Conservation (phyloP, 92 coral and sea anemone genomes). For the Metridium senile region DNA sequence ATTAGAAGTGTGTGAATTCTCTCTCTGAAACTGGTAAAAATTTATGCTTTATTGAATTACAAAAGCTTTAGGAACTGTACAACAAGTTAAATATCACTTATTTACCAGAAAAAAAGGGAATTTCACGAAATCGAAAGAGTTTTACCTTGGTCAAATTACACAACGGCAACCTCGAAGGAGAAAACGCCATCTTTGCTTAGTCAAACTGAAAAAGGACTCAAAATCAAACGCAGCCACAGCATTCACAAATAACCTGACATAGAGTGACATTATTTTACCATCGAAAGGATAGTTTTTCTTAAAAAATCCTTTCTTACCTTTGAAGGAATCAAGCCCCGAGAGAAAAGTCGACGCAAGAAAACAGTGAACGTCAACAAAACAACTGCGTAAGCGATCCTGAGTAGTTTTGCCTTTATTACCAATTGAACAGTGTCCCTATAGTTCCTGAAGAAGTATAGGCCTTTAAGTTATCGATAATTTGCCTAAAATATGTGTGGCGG, state of each 20-base stretch:
- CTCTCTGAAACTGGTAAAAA: not conserved
- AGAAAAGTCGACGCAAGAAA: conserved; percentile 1
- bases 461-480: not conserved
- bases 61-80: not conserved
- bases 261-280: conserved; percentile 2
- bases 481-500: conserved; percentile 26
- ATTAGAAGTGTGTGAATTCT: not conserved
- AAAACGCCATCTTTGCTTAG: conserved; percentile 3
- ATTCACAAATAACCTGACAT: not conserved
- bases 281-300: conserved; percentile 1
- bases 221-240: not conserved
- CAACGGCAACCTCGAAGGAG: not conserved
- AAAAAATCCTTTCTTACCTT: conserved; percentile 11
- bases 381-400: not conserved
- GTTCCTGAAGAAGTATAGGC: not conserved
- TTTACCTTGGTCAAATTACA: not conserved
- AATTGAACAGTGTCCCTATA: not conserved
- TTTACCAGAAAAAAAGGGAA: not conserved
- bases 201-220: not conserved
- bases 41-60: not conserved
- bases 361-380: not conserved
- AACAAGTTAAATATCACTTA: not conserved
- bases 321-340: conserved; percentile 19
- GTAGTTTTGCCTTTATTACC: not conserved
- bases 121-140: not conserved